Percentiles rank a stretch among this genome's conserved stretches.
Conservation (phyloP, 2,888 invertebrate genomes). For the Drosophila ochracea region DNA sequence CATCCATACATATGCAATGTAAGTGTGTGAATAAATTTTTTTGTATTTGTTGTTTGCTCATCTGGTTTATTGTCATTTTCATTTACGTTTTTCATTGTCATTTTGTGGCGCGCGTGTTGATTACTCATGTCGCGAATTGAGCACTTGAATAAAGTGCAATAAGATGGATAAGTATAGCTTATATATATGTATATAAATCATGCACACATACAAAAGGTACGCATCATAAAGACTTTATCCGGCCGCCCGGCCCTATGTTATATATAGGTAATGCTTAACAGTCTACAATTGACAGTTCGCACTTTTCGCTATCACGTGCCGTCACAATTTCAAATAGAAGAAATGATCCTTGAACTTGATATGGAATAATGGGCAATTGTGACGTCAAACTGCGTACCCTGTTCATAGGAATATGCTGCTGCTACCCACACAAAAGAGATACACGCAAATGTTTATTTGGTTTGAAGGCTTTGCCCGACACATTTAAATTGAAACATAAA, state of each 20-base stretch:
- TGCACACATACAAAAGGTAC: conserved; percentile 1
- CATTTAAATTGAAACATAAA: conserved; percentile 55
- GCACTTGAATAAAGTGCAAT: conserved; percentile 53
- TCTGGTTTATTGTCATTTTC: conserved; percentile 39
- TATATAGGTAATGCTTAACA: conserved; percentile 16
- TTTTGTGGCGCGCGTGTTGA: conserved; percentile 48
- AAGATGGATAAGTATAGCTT: conserved; percentile 40
- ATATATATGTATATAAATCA: background rate
- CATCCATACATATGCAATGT: background rate
- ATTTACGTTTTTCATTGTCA: conserved; percentile 65
- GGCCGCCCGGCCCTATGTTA: conserved; percentile 63
- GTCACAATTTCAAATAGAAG: conserved; percentile 24
- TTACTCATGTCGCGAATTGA: conserved; percentile 44
- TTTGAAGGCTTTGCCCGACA: conserved; percentile 49
- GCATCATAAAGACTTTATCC: conserved; percentile 40
- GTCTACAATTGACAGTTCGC: conserved; percentile 18
- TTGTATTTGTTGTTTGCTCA: conserved; percentile 57
- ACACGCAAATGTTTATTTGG: conserved; percentile 59
- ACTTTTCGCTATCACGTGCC: conserved; percentile 15
- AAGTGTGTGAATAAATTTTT: conserved; percentile 1
- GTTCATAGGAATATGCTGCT: conserved; percentile 7
- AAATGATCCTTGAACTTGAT: background rate
- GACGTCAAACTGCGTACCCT: conserved; percentile 15
- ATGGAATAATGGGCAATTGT: conserved; percentile 10
- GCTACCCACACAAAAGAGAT: conserved; percentile 53